Evolutionary conservation across 2,888 invertebrate species (phyloP), one percentile per base, ranked within the genome.

Genomic region (Adelognathus sp.): DNA sequence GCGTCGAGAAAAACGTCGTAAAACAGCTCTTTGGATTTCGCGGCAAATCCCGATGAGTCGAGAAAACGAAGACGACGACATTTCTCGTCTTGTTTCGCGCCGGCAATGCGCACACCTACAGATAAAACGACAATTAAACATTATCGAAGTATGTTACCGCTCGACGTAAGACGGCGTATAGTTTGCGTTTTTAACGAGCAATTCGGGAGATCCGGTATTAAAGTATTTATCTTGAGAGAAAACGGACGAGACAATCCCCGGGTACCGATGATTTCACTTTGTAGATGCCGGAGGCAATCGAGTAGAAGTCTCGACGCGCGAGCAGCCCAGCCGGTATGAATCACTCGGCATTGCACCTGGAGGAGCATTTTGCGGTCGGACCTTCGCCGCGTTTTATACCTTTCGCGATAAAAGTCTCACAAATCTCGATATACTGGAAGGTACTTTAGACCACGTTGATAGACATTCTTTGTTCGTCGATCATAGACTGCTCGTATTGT

Each of bases 231-330:
- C 44, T 14, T n/a, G 41, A 50, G 39, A 64, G 58, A 78, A 61
- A 67, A 64, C 67, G 58, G 31, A 58, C 33, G 16, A 52, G 69
- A 67, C 16, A 67, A 73, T 44, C 50, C 41, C 33, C 69, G 39
- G 61, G 46, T 58, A 54, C 31, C 50, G 60, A 63, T 76, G 73
- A 75, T 78, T 71, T 77, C 76, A 71, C 66, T 73, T 64, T 54
- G 52, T 69, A 77, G 70, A 81, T 74, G 63, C 64, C 46, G 4
- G 52, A 24, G 33, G 21, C 56, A 14, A 27, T 54, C 39, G 41
- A 52, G 58, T 14, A 9, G 14, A 27, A 16, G 21, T 63, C 41
- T 63, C 31, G 63, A 44, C 44, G 54, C 36, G 29, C 27, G 14
- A 70, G n/a, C 58, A 29, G 31, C 54, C 56, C 67, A 56, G 39